Percentiles rank a stretch among this genome's conserved stretches.
These are phyloP conservation scores for Parotia lawesii DNA, from an alignment of 2,113 vertebrate genomes.

Conservation along the genomic window DNA sequence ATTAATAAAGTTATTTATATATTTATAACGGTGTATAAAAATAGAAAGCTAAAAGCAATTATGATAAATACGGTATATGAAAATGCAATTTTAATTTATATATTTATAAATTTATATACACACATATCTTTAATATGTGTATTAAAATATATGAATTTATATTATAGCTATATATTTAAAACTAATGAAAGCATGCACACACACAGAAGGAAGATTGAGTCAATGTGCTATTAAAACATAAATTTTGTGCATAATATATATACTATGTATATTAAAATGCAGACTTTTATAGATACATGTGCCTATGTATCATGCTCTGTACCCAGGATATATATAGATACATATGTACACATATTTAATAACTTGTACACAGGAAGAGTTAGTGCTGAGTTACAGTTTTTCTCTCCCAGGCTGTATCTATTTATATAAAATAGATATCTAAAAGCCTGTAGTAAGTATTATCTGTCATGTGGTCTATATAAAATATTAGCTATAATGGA, in stretches of 20 bases:
- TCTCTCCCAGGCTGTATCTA: background rate
- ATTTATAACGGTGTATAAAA: background rate
- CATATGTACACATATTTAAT: background rate
- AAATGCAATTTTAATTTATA: background rate
- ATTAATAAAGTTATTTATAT: too few relatives aligned
- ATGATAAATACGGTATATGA: background rate
- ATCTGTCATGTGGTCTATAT: background rate
- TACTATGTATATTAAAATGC: background rate
- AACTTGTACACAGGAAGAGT: too few relatives aligned
- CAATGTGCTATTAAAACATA: background rate
- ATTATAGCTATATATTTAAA: background rate
- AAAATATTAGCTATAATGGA: background rate
- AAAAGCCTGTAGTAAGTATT: background rate
- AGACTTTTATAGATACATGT: background rate
- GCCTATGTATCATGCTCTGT: background rate
- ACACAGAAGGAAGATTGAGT: rapidly evolving
- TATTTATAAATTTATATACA: background rate
- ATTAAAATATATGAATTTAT: background rate
- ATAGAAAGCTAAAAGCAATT: background rate
- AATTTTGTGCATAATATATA: background rate
- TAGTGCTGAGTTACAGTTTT: background rate
- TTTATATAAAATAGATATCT: rapidly evolving
- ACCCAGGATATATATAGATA: background rate
- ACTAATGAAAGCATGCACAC: too few relatives aligned
- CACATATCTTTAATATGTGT: background rate